Evolutionary conservation across 2,888 invertebrate species (phyloP), one percentile per base, ranked within the genome.

Genomic region (Machimus atricapillus): DNA sequence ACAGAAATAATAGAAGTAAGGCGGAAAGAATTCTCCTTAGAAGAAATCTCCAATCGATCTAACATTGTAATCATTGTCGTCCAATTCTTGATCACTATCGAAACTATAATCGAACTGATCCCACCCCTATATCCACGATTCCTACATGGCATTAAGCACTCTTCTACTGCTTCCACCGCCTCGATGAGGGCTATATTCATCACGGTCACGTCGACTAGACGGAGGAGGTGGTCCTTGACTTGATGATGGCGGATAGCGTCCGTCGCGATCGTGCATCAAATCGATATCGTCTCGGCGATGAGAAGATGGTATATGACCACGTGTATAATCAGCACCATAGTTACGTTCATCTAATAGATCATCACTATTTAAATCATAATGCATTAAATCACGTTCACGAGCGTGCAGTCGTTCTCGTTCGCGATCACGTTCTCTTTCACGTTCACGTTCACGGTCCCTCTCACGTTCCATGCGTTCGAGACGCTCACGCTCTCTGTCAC

Each of bases 81-180:
- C 91, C 89, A 91, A 90, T 87, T 91, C 91, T 79, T 91, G 86
- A 91, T 90, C 86, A 91, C 88, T 83, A 83, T 83, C 83, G 73
- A 83, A 34, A 40, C 83, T 83, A 91, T 90, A 90, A 91, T 92
- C 91, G 92, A 91, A 91, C 92, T 92, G 92, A 92, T 92, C 92
- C 92, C 92, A 92, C 92, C 92, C 93, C 92, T 93, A 93, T 92
- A 93, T 93, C 93, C 93, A 93, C 92, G 93, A 93, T 92, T 93
- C 93, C 93, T 93, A 93, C 92, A 93, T 93, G 91, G 93, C 93
- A 91, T 93, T 93, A 90, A 93, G 92, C 90, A 92, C 92, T 92
- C 93, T 93, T 91, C 93, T 92, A 92, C 92, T 92, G 91, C 92
- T 93, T 91, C 92, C 92, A 91, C 93, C 92, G 91, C 93, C 91